A percentile compares a stretch with the other conserved stretches of the same genome.
phyloP scores from a whole-genome alignment of 2,797 vertebrate genomes.

The Sphenodon punctatus region DNA sequence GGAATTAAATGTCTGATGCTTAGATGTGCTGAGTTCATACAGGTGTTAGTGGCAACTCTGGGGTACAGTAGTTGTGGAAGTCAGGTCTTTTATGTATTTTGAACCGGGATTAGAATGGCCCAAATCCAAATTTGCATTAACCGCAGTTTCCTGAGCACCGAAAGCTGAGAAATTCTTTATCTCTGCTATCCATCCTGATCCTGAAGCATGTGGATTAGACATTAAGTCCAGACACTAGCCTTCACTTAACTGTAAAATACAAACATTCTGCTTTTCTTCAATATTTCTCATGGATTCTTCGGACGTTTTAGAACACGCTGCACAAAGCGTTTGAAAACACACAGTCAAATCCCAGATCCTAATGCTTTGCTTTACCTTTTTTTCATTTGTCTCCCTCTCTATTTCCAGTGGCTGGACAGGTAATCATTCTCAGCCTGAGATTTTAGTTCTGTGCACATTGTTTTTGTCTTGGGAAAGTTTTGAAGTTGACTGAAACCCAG shows the following conservation, averaged over 20 bases:
- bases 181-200: conserved; percentile 20
- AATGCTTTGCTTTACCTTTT: background rate
- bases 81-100: background rate
- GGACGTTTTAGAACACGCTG: background rate
- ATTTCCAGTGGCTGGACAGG: background rate
- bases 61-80: conserved; percentile 11
- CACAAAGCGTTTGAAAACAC: background rate
- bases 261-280: background rate
- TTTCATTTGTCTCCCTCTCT: background rate
- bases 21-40: conserved; percentile 14
- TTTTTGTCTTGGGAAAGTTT: conserved; percentile 34
- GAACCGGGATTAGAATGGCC: background rate
- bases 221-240: no score
- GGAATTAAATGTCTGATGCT: conserved; percentile 31
- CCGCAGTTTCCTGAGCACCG: background rate
- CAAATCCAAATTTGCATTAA: conserved; percentile 18
- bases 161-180: conserved; percentile 13
- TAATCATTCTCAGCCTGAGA: background rate
- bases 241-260: conserved; percentile 10
- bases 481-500: conserved; percentile 57
- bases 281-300: background rate
- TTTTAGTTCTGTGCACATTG: background rate
- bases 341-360: background rate
- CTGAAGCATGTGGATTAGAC: no score
- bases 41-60: conserved; percentile 11